A percentile compares a stretch with the other conserved stretches of the same genome.
Conservation (phyloP, 2,113 vertebrate genomes). For the Mus musculus region DNA sequence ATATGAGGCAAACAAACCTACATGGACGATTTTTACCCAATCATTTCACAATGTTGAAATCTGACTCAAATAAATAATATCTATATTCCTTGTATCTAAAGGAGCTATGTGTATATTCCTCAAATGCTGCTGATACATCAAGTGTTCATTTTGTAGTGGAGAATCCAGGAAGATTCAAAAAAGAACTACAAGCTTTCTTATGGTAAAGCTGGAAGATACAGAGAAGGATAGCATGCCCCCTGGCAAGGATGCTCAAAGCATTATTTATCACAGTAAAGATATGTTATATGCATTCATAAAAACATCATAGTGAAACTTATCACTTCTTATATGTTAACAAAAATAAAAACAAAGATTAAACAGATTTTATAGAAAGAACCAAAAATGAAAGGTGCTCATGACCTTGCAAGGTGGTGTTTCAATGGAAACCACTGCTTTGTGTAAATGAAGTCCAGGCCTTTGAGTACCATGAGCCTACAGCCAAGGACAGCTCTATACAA, state of each 20-base stretch:
- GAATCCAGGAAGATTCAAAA: background rate
- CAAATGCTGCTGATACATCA: background rate
- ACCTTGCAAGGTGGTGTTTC: background rate
- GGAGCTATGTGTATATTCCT: background rate
- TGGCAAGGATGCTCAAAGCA: background rate
- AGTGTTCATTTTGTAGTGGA: background rate
- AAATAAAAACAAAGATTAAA: background rate
- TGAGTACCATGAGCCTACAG: background rate
- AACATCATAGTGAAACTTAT: background rate
- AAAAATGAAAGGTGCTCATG: background rate
- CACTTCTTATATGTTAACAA: background rate
- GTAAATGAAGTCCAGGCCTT: background rate
- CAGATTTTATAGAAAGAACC: background rate
- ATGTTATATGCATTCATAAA: background rate
- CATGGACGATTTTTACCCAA: background rate
- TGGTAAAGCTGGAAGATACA: background rate
- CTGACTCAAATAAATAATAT: constrained; percentile 28
- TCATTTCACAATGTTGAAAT: background rate
- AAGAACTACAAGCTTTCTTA: background rate
- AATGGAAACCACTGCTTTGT: background rate
- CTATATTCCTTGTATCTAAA: background rate
- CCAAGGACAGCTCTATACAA: background rate
- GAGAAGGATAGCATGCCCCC: background rate
- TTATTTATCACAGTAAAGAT: background rate
- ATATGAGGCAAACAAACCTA: background rate